These are phyloP conservation scores for Capromys pilorides DNA, from an alignment of 2,797 vertebrate genomes.

Conservation along the genomic window DNA sequence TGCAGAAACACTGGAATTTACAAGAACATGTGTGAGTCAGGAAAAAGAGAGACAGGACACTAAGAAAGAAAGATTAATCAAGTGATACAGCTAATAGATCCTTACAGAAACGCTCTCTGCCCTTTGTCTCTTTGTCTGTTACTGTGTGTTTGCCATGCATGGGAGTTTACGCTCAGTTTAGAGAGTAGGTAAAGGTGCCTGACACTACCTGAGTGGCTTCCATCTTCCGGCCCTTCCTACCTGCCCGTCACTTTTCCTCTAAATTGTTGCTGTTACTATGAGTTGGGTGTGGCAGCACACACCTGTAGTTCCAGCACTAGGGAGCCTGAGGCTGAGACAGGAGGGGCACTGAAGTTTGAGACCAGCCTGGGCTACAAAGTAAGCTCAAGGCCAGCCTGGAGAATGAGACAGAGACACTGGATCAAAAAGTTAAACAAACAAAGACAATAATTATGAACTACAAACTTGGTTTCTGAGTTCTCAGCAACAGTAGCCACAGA, in stretches of 20 bases:
- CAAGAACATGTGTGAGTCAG: background rate
- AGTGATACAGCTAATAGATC: background rate
- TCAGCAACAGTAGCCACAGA: background rate
- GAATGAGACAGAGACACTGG: too few relatives aligned
- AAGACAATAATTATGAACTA: background rate
- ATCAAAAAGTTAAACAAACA: too few relatives aligned
- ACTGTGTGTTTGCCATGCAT: rapidly evolving
- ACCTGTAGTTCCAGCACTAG: too few relatives aligned
- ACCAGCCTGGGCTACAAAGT: too few relatives aligned
- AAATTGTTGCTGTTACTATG: background rate
- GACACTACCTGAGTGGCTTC: background rate
- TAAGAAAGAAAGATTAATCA: background rate
- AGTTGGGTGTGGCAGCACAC: too few relatives aligned
- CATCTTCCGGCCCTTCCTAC: background rate
- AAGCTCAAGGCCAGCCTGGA: too few relatives aligned
- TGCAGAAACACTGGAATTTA: background rate
- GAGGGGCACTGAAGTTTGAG: too few relatives aligned
- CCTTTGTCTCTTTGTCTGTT: background rate
- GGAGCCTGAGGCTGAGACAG: too few relatives aligned
- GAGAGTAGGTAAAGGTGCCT: background rate
- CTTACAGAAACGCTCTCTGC: background rate
- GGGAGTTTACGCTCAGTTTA: background rate
- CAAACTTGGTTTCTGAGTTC: background rate
- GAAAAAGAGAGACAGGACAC: background rate
- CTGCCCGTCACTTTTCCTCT: background rate